Evolutionary conservation across 1,140 invertebrate genomes (phyloP), one percentile per base, ranked within the genome.

Genomic region (Babylonia areolata): DNA sequence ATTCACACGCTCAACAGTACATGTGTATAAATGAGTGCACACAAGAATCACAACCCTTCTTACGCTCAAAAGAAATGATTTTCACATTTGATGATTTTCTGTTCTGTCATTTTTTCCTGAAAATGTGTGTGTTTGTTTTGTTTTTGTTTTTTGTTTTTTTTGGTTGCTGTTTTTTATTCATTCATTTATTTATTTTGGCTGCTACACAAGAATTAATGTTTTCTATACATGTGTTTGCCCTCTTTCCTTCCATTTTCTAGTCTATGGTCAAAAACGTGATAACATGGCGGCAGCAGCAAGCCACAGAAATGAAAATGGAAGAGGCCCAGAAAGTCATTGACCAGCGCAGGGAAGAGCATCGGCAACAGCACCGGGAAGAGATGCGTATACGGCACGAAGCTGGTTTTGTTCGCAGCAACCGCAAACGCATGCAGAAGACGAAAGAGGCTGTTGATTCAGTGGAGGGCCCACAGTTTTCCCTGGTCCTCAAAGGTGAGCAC

Each of bases 341-440:
- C 3, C 94, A 95, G 86, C 98, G 97, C 93, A 92, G 95, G 79
- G 95, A 96, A 51, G 95, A 96, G 91, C 96, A 99, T 93, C 92
- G 90, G 84, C 86, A 83, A 89, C 95, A 95, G 84, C 98, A 99
- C 93, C 95, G 96, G 86, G 95, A 95, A 33, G 93, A 95, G 88
- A 94, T 97, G n/a, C 94, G 95, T 51, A 94, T 95, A 54, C 96
- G 96, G 87, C 95, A 96, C 6, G 94, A 95, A 86, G 87, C 95
- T 9, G 96, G 96, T 73, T 87, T 86, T 46, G 85, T 87, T 23
- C 81, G 88, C 42, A 33, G 58, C 39, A 78, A 51, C 23, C 17
- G 73, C 87, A 81, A 73, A 85, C 75, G 42, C 81, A 80, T 42
- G 85, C 87, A 39, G 23, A 89, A 87, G 79, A 42, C 84, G 23